A percentile compares a stretch with the other conserved stretches of the same genome.
Conservation (phyloP, 2,797 vertebrate genomes). For the Alosa sapidissima region DNA sequence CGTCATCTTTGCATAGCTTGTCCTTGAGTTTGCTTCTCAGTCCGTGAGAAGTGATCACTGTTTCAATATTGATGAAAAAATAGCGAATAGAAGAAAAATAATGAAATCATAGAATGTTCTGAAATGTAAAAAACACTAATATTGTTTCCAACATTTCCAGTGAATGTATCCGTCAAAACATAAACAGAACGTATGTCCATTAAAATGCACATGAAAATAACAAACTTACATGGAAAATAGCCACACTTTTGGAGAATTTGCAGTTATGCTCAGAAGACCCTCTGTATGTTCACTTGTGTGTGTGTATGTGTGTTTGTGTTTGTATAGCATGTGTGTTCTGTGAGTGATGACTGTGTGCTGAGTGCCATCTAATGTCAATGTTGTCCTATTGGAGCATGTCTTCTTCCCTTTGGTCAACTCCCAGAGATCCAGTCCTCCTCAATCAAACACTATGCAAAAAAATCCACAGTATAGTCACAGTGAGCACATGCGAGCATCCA, state of each 20-base stretch:
- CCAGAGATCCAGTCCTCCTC: neutral
- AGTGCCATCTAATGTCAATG: constrained; percentile 2
- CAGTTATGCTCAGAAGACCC: neutral
- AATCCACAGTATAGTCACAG: neutral
- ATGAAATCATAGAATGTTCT: neutral
- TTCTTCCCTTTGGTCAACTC: neutral
- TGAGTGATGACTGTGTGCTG: neutral
- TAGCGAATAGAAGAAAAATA: neutral
- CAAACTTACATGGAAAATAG: neutral
- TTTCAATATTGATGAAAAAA: neutral
- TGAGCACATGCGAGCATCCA: neutral
- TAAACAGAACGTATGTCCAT: neutral
- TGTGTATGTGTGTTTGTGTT: neutral
- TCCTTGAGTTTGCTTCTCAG: neutral
- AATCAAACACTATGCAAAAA: neutral
- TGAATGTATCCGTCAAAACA: neutral
- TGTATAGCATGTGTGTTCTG: constrained; percentile 17
- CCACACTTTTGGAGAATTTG: neutral
- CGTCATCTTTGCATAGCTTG: constrained; percentile 66
- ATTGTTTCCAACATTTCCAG: neutral
- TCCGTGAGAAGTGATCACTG: neutral
- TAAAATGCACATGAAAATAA: neutral
- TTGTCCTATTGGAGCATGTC: neutral
- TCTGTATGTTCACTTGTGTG: neutral
- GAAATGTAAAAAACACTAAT: neutral